Base-by-base conservation (phyloP, 2,113 vertebrate genomes). In the Eulemur macaco region DNA sequence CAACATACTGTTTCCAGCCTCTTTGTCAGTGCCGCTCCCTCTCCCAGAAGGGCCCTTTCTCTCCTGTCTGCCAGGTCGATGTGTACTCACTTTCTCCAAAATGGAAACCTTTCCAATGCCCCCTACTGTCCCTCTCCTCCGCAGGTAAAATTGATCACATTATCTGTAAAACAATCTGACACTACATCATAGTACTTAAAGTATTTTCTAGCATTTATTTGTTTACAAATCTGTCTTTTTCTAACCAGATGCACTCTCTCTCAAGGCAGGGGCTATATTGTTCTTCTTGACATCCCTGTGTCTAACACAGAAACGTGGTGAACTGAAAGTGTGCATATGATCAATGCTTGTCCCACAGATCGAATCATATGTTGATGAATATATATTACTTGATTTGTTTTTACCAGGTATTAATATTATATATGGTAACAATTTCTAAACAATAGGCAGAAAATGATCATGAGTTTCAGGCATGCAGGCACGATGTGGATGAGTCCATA, bases 171-270 rank as follows among this genome's bases (percentile, higher is more conserved):
- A 8, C 2, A 10, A 92, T 31, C 50, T 42, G 27, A 39, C 64
- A 25, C 66, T 71, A 47, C 21, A 23, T 27, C 27, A 45, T 5
- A 66, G 64, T 78, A 92, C 63, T 76, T 34, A 60, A 81, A 87
- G n/a, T 11, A 74, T 47, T 54, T 94, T 77, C 68, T 54, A 66
- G 71, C 68, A 52, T n/a, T 77, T 84, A 20, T 42, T 96, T 95
- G 18, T 39, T 89, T 95, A 50, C 52, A 78, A 68, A 27, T 64
- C 23, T 66, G 13, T 10, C 8, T 52, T 45, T 37, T 11, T 12
- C 42, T 60, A 17, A 37, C 4, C 8, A 39, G 66, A 84, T 66
- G 13, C 60, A 86, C 52, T 50, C 37, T 88, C 56, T 58, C 86
- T 80, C 58, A 89, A 94, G 93, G 54, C 39, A 64, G 68, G 63